Percentiles rank a stretch among this genome's conserved stretches.
phyloP scores from a whole-genome alignment of 2,888 invertebrate species.

The Nysson spinosus region DNA sequence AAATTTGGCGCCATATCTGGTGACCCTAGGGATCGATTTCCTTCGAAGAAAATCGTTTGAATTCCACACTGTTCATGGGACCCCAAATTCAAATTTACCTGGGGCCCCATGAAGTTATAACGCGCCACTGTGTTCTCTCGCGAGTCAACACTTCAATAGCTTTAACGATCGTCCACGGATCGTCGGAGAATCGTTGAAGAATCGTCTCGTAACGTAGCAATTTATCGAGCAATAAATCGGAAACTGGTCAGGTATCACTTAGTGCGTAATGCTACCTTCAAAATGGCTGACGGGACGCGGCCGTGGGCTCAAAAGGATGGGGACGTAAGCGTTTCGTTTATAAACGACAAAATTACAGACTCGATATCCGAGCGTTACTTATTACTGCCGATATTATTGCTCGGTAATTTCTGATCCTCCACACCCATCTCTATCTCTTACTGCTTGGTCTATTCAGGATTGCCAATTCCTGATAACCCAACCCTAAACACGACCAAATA shows the following conservation, averaged over 20 bases:
- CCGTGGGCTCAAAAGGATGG: constrained; percentile 14
- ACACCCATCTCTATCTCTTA: neutral
- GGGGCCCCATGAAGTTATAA: too few species aligned
- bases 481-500: too few species aligned
- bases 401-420: constrained; percentile 14
- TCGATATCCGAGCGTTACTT: constrained; percentile 56
- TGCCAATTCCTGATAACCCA: neutral
- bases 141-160: constrained; percentile 30
- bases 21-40: too few species aligned
- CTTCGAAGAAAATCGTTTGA: too few species aligned
- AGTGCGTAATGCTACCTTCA: constrained; percentile 66
- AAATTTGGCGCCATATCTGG: too few species aligned
- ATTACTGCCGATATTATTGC: constrained; percentile 46
- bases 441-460: neutral
- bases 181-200: constrained; percentile 57
- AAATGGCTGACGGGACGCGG: constrained; percentile 40
- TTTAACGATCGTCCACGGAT: constrained; percentile 34
- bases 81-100: too few species aligned
- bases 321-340: constrained; percentile 55
- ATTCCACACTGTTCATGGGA: too few species aligned
- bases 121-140: constrained; percentile 3
- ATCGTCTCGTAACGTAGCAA: too few species aligned
- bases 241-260: constrained; percentile 69
- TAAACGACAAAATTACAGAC: constrained; percentile 66
- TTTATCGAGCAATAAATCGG: constrained; percentile 72